phyloP scores from a whole-genome alignment of 2,888 invertebrate species.

The Dioctria linearis region DNA sequence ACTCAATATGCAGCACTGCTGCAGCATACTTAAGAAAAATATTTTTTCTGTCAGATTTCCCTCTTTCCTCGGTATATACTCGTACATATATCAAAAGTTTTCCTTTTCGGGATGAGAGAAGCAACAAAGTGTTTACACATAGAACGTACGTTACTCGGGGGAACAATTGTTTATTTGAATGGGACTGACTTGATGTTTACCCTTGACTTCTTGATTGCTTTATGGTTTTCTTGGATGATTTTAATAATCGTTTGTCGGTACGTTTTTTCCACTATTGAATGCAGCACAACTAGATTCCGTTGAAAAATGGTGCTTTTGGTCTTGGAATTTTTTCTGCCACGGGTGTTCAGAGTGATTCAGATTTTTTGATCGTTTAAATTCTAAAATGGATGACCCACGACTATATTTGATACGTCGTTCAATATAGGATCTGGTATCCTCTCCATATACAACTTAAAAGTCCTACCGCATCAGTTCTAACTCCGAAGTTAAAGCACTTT shows the following conservation, averaged over 20 bases:
- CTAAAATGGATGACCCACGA: too few species aligned
- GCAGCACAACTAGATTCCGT: too few species aligned
- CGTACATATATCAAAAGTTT: not conserved
- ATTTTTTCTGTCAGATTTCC: slow-evolving; percentile 6
- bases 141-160: not conserved
- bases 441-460: too few species aligned
- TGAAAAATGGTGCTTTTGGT: too few species aligned
- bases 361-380: too few species aligned
- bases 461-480: too few species aligned
- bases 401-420: too few species aligned
- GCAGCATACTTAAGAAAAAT: slow-evolving; percentile 7
- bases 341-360: too few species aligned
- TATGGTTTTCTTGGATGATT: slow-evolving; percentile 8
- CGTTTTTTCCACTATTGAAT: too few species aligned
- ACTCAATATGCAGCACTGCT: not conserved
- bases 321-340: too few species aligned
- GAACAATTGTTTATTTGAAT: slow-evolving; percentile 12
- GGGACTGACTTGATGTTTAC: not conserved
- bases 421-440: too few species aligned
- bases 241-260: not conserved
- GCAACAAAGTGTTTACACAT: not conserved
- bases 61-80: not conserved
- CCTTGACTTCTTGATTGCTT: slow-evolving; percentile 26
- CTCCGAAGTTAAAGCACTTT: too few species aligned
- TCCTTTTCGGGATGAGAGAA: not conserved